Percentiles rank a stretch among this genome's conserved stretches.
Evolutionary conservation across 92 coral and sea anemone genomes (phyloP).

Genomic region (Micromussa lordhowensis): DNA sequence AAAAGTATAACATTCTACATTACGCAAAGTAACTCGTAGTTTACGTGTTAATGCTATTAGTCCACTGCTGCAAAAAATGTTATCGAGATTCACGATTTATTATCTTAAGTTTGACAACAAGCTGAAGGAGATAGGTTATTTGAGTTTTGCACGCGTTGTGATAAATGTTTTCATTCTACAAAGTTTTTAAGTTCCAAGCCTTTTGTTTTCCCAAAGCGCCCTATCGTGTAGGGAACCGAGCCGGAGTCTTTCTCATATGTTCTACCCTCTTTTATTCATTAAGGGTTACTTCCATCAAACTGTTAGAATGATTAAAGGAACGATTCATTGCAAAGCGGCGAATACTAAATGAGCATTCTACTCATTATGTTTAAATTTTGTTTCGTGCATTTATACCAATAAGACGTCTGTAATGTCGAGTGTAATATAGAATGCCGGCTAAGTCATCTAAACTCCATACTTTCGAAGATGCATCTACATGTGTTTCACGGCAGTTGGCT

Average conservation of each 20-base stretch:
- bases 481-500: too few species aligned
- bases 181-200: not conserved
- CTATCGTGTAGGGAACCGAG: not conserved
- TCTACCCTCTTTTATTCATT: not conserved
- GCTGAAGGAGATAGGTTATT: not conserved
- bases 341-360: not conserved
- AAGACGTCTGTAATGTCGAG: not conserved
- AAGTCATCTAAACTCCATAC: not conserved
- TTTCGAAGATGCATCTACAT: not conserved
- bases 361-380: not conserved
- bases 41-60: not conserved
- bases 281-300: not conserved
- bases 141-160: not conserved
- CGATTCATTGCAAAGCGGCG: not conserved
- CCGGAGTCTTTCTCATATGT: not conserved
- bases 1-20: not conserved
- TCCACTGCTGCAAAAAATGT: not conserved
- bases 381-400: not conserved
- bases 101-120: not conserved
- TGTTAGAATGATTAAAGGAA: not conserved
- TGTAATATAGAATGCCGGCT: not conserved
- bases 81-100: not conserved
- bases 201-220: not conserved
- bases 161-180: not conserved
- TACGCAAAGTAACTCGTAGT: not conserved